A percentile compares a stretch with the other conserved stretches of the same genome.
Evolutionary conservation across 1,140 invertebrate species (phyloP).

Genomic region (Parapsyche elsis): DNA sequence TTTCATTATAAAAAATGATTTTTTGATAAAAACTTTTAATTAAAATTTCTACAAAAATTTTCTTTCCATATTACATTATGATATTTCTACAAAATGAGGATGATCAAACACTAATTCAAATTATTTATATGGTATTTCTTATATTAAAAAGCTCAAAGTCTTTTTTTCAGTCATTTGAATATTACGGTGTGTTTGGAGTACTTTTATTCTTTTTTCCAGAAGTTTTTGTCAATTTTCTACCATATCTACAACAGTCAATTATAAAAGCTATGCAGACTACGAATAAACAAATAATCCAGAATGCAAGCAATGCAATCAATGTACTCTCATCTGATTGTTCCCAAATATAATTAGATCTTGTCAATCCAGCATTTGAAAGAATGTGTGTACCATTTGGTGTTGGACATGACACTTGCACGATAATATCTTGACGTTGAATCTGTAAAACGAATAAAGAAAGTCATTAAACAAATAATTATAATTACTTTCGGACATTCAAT

Average conservation of each 20-base stretch:
- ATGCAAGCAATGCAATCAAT: constrained; percentile 69
- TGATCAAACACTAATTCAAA: too few species aligned
- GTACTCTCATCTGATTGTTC: constrained; percentile 68
- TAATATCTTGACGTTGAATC: constrained; percentile 84
- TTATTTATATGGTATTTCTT: background rate
- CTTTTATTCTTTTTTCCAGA: constrained; percentile 63
- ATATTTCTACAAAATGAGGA: too few species aligned
- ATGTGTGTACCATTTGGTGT: constrained; percentile 80
- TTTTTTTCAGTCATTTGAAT: constrained; percentile 3
- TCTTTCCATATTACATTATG: too few species aligned
- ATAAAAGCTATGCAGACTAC: constrained; percentile 70
- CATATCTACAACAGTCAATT: constrained; percentile 69
- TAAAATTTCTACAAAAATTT: too few species aligned
- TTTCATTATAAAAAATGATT: background rate
- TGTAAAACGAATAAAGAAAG: constrained; percentile 68
- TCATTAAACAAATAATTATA: constrained; percentile 34
- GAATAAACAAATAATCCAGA: constrained; percentile 71
- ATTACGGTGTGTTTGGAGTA: constrained; percentile 63
- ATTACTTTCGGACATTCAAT: too few species aligned
- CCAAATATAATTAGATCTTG: constrained; percentile 64
- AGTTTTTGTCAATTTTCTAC: constrained; percentile 60
- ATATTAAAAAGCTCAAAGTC: background rate
- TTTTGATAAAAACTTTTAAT: too few species aligned
- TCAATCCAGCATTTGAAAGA: constrained; percentile 70
- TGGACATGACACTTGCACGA: constrained; percentile 82